Conservation (phyloP, 2,888 invertebrate species). For the Agrochola lychnidis region DNA sequence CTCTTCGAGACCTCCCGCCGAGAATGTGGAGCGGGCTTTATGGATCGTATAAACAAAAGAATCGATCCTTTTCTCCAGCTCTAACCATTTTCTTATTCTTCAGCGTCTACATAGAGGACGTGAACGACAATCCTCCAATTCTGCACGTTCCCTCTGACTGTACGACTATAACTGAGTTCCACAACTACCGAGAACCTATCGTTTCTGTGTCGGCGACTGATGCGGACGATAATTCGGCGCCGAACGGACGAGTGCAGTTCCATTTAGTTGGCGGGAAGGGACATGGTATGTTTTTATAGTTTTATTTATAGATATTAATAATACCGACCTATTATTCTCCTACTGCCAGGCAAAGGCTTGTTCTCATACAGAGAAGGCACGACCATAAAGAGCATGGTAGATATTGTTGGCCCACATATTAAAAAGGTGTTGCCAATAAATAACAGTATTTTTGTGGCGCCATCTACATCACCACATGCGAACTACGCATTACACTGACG, state of each 20-base stretch:
- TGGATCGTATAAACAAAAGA: background rate
- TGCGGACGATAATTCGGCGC: conserved; percentile 94
- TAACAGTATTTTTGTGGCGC: no score
- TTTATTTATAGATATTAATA: background rate
- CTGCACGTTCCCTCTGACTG: conserved; percentile 93
- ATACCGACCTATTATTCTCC: background rate
- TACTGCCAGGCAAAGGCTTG: background rate
- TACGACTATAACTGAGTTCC: conserved; percentile 96
- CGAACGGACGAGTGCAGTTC: conserved; percentile 95
- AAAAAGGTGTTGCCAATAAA: background rate
- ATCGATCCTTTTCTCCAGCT: background rate
- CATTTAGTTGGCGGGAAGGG: conserved; percentile 93
- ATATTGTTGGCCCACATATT: background rate
- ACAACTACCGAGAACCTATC: conserved; percentile 94
- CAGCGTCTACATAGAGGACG: conserved; percentile 95
- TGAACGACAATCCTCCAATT: conserved; percentile 96
- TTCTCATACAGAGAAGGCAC: background rate
- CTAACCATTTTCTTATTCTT: background rate
- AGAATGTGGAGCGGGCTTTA: no score
- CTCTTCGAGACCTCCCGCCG: no score
- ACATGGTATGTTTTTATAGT: conserved; percentile 85
- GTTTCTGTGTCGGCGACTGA: conserved; percentile 95
- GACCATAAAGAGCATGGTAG: background rate
- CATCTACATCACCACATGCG: no score
- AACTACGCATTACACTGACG: no score